A percentile compares a stretch with the other conserved stretches of the same genome.
Conservation (phyloP, 1,140 invertebrate species). For the Drosophila guanche region DNA sequence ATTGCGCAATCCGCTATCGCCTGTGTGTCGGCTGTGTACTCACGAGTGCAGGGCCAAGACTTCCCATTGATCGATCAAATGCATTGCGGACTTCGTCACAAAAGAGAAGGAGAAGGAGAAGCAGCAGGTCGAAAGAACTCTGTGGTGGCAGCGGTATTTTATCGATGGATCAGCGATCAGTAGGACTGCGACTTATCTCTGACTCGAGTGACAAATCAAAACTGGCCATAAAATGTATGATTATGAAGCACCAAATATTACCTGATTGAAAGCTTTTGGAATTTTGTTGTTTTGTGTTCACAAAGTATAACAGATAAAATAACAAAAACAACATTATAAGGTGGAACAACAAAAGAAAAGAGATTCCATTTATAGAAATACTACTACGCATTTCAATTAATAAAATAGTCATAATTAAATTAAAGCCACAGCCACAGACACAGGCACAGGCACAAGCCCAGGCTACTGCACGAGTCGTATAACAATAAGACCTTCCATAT, state of each 20-base stretch:
- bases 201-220: slow-evolving; percentile 35
- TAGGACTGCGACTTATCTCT: slow-evolving; percentile 35
- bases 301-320: slow-evolving; percentile 5
- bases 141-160: neutral
- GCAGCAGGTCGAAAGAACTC: neutral
- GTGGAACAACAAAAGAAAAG: slow-evolving; percentile 22
- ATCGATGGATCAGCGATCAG: slow-evolving; percentile 10
- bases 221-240: slow-evolving; percentile 16
- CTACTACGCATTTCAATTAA: slow-evolving; percentile 72
- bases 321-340: neutral
- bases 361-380: slow-evolving; percentile 38
- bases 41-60: slow-evolving; percentile 64
- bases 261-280: slow-evolving; percentile 30
- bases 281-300: too few species aligned
- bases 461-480: slow-evolving; percentile 44
- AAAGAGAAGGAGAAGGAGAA: neutral
- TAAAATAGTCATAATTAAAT: slow-evolving; percentile 78
- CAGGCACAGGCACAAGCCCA: neutral
- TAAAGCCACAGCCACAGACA: slow-evolving; percentile 34
- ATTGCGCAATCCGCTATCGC: slow-evolving; percentile 18
- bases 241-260: slow-evolving; percentile 19
- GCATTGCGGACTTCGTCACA: slow-evolving; percentile 19
- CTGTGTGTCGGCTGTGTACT: slow-evolving; percentile 21
- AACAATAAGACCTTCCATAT: slow-evolving; percentile 35
- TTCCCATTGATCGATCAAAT: slow-evolving; percentile 67